Evolutionary conservation across 2,797 vertebrate genomes (phyloP), one percentile per base, ranked within the genome.

Genomic region (Calcarius lapponicus): DNA sequence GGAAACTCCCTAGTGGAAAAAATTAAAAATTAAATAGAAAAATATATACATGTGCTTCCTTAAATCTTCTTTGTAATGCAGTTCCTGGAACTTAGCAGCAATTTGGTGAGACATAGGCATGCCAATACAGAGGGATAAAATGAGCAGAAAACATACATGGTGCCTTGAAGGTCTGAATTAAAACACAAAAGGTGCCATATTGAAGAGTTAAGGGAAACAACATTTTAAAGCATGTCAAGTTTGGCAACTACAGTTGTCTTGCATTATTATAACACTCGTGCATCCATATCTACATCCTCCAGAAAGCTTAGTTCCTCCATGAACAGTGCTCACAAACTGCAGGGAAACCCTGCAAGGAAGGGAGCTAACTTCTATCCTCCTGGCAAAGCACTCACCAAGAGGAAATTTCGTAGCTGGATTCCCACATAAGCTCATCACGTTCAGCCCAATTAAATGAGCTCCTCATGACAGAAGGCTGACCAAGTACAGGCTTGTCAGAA

Each of bases 221-320:
- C 0, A 0, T 43, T 71, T 74, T 66, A 65, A 78, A 81, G 20
- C 6, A 21, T 0, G 3, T 45, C 28, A 29, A 17, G 45, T 40
- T 57, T 48, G 71, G 26, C 31, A 86, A 45, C 26, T 5, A 32
- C 29, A n/a, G 16, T 32, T 56, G 64, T 51, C 13, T 78, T 56
- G 34, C 26, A 32, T 32, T 45, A 47, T 4, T 6, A 0, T 9
- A 76, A 67, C 42, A 38, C 12, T 13, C 25, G 16, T 25, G 21
- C 31, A 47, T 53, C 51, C 1, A 0, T 17, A 34, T 22, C 32
- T 38, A 47, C 61, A 82, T 57, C 40, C 25, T 62, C 17, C 40
- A 43, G 24, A 73, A 54, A 25, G 17, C 28, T 54, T 31, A 1
- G 2, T 10, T 58, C 29, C 34, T 65, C 14, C 6, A 26, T 13